Conservation (phyloP, 2,797 vertebrate species). For the Syndactyla subalaris region DNA sequence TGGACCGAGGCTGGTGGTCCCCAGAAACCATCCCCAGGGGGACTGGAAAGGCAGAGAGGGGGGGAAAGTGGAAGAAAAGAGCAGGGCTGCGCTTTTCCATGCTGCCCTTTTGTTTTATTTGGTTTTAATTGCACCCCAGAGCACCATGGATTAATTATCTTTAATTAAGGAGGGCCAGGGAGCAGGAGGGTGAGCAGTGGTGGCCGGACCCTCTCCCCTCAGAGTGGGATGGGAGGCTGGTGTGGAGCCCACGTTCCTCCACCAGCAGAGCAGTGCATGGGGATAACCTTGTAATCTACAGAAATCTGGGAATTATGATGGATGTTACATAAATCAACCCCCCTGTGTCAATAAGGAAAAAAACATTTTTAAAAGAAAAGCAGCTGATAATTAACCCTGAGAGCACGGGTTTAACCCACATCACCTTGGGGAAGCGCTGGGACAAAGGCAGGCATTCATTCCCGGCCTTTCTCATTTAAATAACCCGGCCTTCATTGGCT, state of each 20-base stretch:
- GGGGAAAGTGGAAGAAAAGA: neutral
- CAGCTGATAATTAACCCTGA: constrained; percentile 36
- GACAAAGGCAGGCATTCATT: constrained; percentile 48
- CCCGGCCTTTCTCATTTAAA: constrained; percentile 37
- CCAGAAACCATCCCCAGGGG: neutral
- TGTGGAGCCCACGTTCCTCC: rapidly evolving
- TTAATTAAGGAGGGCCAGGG: neutral
- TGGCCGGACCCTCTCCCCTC: neutral
- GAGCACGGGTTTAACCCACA: constrained; percentile 6
- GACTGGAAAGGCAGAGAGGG: neutral
- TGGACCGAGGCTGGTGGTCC: neutral
- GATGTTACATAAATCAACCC: neutral
- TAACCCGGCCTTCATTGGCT: constrained; percentile 28
- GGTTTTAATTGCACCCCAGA: neutral
- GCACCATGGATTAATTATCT: neutral
- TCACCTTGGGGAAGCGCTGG: neutral
- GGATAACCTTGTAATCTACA: neutral
- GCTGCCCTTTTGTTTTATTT: neutral
- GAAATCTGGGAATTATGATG: constrained; percentile 18
- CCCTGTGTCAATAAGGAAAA: neutral
- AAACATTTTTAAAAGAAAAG: constrained; percentile 34
- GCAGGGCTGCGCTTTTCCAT: neutral
- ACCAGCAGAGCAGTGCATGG: neutral
- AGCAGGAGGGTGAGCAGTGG: rapidly evolving
- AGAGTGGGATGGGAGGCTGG: rapidly evolving